Evolutionary conservation across 2,797 vertebrate genomes (phyloP), one percentile per base, ranked within the genome.

Genomic region (Chelon labrosus): DNA sequence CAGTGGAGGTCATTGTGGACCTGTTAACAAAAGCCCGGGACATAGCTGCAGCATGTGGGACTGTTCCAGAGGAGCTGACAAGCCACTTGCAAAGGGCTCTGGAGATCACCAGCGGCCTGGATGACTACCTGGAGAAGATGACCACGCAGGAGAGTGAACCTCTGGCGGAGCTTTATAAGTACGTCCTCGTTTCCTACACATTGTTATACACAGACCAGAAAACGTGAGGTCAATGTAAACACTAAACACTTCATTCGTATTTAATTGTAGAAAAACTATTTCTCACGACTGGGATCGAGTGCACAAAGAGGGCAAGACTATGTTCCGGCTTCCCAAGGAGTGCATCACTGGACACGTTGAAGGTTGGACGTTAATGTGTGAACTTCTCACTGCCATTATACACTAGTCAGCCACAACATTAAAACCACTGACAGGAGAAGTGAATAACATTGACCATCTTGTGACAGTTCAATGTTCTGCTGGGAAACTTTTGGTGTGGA

Each of bases 321-420:
- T 69, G 54, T 92, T 89, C 61, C 79, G 69, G 5, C 93, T 95
- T 79, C 93, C 92, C 12, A 90, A 93, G 37, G 91, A 94, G 65
- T 95, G 93, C 81, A 93, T 94, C 80, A 94, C 93, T 27, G 93
- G 93, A 70, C 93, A 91, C 0, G 88, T 93, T 42, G 94, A 95
- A 91, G 93, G 92, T 93, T 44, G 4, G 82, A 51, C 17, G n/a
- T 63, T 54, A 10, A 35, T 12, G 22, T 10, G 4, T 11, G 0
- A 22, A 1, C 10, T 20, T 3, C n/a, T 63, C 31, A 12, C 4
- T n/a, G 8, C 3, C 2, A 2, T 46, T 55, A 9, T 4, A 5
- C 31, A 31, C 31, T 5, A 7, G 4, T 31, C 31, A 3, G 31
- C 31, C 31, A 31, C 31, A 31, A 31, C 31, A 31, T 31, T 31